Evolutionary conservation across 1,140 invertebrate species (phyloP).

Genomic region (Manduca sexta): DNA sequence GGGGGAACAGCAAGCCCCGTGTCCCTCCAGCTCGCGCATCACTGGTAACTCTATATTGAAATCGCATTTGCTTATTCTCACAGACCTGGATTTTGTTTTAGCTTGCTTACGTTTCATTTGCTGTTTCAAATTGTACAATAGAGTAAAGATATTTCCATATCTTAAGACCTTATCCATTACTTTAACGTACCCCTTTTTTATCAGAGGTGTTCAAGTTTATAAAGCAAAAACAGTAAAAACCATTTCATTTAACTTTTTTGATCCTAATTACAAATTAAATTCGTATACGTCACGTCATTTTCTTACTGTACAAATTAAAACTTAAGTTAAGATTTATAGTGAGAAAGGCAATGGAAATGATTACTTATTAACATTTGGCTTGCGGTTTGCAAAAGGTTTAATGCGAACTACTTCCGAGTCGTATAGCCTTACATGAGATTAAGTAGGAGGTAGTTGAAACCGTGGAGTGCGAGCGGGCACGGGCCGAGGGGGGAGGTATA

Average conservation of each 20-base stretch:
- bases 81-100: constrained; percentile 46
- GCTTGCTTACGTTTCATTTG: constrained; percentile 3
- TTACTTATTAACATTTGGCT: constrained; percentile 17
- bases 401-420: constrained; percentile 47
- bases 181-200: no score
- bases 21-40: constrained; percentile 45
- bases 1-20: constrained; percentile 16
- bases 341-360: constrained; percentile 4
- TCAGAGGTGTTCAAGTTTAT: no score
- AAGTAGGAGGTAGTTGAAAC: constrained; percentile 52
- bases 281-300: neutral
- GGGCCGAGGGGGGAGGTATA: constrained; percentile 41
- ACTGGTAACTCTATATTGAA: constrained; percentile 44
- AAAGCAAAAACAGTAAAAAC: no score
- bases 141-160: no score
- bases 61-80: constrained; percentile 54
- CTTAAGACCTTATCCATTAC: no score
- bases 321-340: neutral
- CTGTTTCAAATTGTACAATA: no score
- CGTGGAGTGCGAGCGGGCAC: constrained; percentile 27
- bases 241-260: no score
- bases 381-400: constrained; percentile 45
- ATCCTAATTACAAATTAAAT: neutral
- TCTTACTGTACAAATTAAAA: neutral
- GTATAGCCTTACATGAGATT: constrained; percentile 67